Evolutionary conservation across 1,140 invertebrate genomes (phyloP).

Genomic region (Diprion similis): DNA sequence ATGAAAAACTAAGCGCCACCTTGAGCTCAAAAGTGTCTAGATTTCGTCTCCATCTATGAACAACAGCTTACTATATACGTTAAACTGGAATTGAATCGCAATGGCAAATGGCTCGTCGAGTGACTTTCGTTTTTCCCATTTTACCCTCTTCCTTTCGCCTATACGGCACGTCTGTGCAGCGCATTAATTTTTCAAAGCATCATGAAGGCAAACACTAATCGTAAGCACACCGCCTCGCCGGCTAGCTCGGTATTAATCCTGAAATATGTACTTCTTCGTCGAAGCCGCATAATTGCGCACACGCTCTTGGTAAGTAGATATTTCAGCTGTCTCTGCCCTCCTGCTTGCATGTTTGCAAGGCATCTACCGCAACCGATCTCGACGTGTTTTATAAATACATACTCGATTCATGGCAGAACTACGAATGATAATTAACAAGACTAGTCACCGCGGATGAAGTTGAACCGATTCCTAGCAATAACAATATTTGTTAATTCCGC

Average conservation of each 20-base stretch:
- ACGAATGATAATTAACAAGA: slow-evolving; percentile 14
- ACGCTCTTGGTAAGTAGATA: no score
- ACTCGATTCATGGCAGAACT: background rate
- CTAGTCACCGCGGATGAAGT: slow-evolving; percentile 5
- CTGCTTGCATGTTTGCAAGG: no score
- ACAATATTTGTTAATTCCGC: slow-evolving; percentile 36
- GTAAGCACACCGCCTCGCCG: background rate
- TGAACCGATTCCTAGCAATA: slow-evolving; percentile 22
- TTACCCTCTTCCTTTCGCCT: no score
- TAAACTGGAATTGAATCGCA: background rate
- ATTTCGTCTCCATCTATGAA: background rate
- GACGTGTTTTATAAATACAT: background rate
- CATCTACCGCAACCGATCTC: no score
- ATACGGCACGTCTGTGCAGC: no score
- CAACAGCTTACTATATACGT: background rate
- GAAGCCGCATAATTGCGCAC: no score
- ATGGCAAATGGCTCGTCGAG: no score
- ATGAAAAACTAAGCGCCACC: background rate
- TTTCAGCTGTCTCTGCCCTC: no score
- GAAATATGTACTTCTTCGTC: background rate
- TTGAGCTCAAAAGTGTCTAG: background rate
- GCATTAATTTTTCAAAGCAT: background rate
- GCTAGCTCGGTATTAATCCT: background rate
- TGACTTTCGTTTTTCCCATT: no score
- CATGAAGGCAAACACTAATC: background rate